These are phyloP conservation scores for Isurus oxyrinchus DNA, from an alignment of 2,113 vertebrate genomes.

Conservation along the genomic window DNA sequence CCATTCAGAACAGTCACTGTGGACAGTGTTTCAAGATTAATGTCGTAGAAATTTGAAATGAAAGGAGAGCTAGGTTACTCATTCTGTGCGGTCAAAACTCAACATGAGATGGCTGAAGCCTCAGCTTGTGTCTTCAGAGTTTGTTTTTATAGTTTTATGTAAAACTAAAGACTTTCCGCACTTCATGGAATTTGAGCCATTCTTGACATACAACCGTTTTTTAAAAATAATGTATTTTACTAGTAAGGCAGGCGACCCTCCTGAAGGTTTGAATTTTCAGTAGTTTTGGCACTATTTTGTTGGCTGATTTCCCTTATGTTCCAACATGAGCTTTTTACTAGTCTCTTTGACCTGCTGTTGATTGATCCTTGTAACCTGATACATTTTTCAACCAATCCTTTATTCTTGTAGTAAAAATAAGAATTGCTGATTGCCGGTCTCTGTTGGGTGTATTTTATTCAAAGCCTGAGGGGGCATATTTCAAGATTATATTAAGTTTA, in stretches of 20 bases:
- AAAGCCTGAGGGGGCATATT: constrained; percentile 50
- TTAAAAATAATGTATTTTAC: constrained; percentile 54
- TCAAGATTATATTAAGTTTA: constrained; percentile 41
- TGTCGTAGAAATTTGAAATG: not conserved
- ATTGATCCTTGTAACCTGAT: constrained; percentile 57
- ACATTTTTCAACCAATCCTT: constrained; percentile 54
- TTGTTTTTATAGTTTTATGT: constrained; percentile 34
- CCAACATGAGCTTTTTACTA: constrained; percentile 37
- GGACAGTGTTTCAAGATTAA: constrained; percentile 20
- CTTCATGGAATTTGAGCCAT: constrained; percentile 42
- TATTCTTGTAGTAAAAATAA: constrained; percentile 56
- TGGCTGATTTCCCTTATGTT: constrained; percentile 49
- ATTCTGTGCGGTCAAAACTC: constrained; percentile 23
- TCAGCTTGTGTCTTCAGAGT: constrained; percentile 30
- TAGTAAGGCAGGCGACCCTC: constrained; percentile 47
- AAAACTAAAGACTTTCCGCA: constrained; percentile 40
- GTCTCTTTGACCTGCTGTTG: constrained; percentile 52
- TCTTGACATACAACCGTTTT: constrained; percentile 39
- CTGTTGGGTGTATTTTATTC: constrained; percentile 51
- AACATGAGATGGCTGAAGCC: constrained; percentile 30
- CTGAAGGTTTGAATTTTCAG: constrained; percentile 50
- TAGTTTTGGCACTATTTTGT: constrained; percentile 47
- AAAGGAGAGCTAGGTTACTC: constrained; percentile 24
- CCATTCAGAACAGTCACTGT: constrained; percentile 21
- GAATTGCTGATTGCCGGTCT: constrained; percentile 52